phyloP scores from a whole-genome alignment of 2,888 invertebrate species.

The Apamea epomidion region DNA sequence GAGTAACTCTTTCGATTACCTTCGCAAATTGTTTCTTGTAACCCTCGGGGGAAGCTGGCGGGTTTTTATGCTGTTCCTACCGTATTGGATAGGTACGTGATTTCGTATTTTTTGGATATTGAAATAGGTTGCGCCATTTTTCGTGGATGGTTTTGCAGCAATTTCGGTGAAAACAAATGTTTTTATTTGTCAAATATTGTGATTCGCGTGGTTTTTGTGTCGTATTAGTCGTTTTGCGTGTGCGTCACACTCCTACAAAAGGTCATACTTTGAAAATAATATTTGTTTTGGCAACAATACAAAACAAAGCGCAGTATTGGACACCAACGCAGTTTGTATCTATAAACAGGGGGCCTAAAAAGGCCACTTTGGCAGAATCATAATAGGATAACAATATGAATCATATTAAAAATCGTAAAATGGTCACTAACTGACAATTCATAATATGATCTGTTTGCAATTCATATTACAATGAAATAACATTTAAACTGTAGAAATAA shows the following conservation, averaged over 20 bases:
- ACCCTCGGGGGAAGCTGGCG: conserved; percentile 15
- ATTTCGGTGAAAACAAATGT: neutral
- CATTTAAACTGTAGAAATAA: too few relatives aligned
- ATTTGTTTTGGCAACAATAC: neutral
- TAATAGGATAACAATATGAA: too few relatives aligned
- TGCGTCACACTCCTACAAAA: neutral
- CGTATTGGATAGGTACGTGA: conserved; percentile 38
- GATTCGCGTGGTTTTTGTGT: neutral
- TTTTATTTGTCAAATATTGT: conserved; percentile 2
- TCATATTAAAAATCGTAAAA: too few relatives aligned
- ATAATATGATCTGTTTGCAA: too few relatives aligned
- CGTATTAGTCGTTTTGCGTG: neutral
- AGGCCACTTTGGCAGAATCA: too few relatives aligned
- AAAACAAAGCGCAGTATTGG: neutral
- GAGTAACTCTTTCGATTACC: conserved; percentile 57
- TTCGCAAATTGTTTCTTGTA: conserved; percentile 56
- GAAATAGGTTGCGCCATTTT: conserved; percentile 22
- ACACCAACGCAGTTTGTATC: neutral
- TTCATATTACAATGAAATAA: too few relatives aligned
- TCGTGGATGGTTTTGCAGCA: neutral
- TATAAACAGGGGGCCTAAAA: too few relatives aligned
- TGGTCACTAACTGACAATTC: too few relatives aligned
- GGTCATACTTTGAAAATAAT: neutral
- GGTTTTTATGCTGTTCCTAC: conserved; percentile 34
- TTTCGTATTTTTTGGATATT: conserved; percentile 31